These are phyloP conservation scores for Thecocarcelia acutangulata DNA, from an alignment of 2,888 invertebrate species.

Conservation along the genomic window DNA sequence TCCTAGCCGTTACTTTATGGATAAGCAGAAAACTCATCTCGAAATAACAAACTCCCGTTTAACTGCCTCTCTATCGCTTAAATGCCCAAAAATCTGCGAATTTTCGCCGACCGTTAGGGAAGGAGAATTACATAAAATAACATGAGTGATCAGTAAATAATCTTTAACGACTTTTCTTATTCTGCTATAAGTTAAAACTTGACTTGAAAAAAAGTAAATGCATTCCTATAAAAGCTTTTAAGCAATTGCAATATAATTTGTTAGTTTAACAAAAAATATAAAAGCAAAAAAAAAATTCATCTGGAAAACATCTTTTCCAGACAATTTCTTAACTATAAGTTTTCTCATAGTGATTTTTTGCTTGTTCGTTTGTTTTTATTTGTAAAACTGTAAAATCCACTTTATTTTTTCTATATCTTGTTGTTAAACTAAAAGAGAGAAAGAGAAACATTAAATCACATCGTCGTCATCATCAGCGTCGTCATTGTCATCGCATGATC, in stretches of 20 bases:
- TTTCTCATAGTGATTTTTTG: constrained; percentile 57
- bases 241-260: constrained; percentile 24
- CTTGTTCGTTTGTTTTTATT: background rate
- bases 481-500: constrained; percentile 69
- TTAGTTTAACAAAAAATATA: constrained; percentile 10
- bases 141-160: no score
- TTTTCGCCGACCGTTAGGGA: no score
- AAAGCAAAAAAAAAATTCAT: background rate
- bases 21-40: no score
- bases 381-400: background rate
- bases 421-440: constrained; percentile 11
- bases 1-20: no score
- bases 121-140: no score
- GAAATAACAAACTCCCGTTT: no score
- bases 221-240: background rate
- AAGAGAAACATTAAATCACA: constrained; percentile 65
- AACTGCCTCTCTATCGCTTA: no score
- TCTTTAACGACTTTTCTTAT: no score
- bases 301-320: constrained; percentile 37
- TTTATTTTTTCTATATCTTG: constrained; percentile 26
- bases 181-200: no score
- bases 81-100: no score
- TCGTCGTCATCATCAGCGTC: constrained; percentile 46
- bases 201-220: no score
- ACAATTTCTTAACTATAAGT: constrained; percentile 51